Evolutionary conservation across 2,797 vertebrate genomes (phyloP).

Genomic region (Leptatherina wallacei): DNA sequence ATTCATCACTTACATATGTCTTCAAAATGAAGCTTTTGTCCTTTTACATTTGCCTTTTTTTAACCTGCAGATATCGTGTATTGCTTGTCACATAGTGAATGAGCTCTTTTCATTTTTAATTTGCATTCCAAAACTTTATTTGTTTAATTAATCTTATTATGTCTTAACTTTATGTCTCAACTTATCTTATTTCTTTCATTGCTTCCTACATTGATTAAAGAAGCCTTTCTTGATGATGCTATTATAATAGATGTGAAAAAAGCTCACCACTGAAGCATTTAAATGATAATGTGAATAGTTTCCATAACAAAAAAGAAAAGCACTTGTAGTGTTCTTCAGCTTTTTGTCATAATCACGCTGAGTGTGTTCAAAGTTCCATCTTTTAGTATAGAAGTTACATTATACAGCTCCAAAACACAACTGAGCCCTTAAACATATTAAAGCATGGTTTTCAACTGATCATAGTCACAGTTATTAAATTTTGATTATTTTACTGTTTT

Average conservation of each 20-base stretch:
- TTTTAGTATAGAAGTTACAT: neutral
- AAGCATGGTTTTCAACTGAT: no score
- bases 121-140: slow-evolving; percentile 5
- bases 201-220: slow-evolving; percentile 26
- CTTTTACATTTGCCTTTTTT: neutral
- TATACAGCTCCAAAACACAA: no score
- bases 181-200: slow-evolving; percentile 13
- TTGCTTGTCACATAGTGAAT: neutral
- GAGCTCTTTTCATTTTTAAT: slow-evolving; percentile 4
- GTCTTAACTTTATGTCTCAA: no score
- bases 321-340: neutral
- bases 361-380: neutral
- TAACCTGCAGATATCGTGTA: neutral
- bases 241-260: slow-evolving; percentile 21
- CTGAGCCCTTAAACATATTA: no score
- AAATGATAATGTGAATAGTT: slow-evolving; percentile 28
- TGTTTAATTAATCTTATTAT: neutral
- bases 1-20: neutral
- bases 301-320: slow-evolving; percentile 12
- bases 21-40: neutral
- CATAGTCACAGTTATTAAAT: no score
- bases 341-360: slow-evolving; percentile 17
- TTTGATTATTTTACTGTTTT: no score
- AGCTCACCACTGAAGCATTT: slow-evolving; percentile 31
- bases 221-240: slow-evolving; percentile 25